Evolutionary conservation across 2,113 vertebrate genomes (phyloP), one percentile per base, ranked within the genome.

Genomic region (Leuciscus idus): DNA sequence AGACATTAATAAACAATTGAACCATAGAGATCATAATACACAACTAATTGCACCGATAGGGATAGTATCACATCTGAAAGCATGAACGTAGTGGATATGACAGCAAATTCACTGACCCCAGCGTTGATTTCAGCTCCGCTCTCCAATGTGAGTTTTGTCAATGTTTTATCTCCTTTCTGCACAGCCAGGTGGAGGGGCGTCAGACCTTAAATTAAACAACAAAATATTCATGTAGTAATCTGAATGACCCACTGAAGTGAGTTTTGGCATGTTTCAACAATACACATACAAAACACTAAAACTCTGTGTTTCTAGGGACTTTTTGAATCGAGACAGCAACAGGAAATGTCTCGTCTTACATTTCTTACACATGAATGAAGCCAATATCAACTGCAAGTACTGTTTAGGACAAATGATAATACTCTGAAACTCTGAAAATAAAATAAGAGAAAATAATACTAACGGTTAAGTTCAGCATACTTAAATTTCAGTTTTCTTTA

Each of bases 111-210:
- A 92, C 96, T 92, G 61, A 98, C 97, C 95, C 96, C 96, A 0
- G 95, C 94, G 12, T 98, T 96, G 26, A 97, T 94, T 87, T 97
- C 95, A 0, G 96, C 96, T 1, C 96, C 95, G 0, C 92, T 92
- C 28, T 95, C 93, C 87, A 97, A 90, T 85, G 97, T 86, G 88
- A 95, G 92, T 83, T 85, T 91, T 28, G 94, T 91, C 2, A 96
- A 83, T 21, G 95, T 93, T 6, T 81, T 91, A 81, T 90, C 91
- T 26, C 92, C 93, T 0, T 85, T 92, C 86, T 95, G 94, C 61
- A 97, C 96, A 0, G 96, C 95, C 80, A 97, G 88, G 87, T 97
- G 97, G 43, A 98, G 93, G 15, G 96, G 94, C 0, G 95, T 96
- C 88, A 97, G 90, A 85, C 97, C 97, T 97, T 92, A 11, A 68